Percentiles rank a stretch among this genome's conserved stretches.
These are phyloP conservation scores for Saguinus midas DNA, from an alignment of 2,113 vertebrate genomes.

Conservation along the genomic window DNA sequence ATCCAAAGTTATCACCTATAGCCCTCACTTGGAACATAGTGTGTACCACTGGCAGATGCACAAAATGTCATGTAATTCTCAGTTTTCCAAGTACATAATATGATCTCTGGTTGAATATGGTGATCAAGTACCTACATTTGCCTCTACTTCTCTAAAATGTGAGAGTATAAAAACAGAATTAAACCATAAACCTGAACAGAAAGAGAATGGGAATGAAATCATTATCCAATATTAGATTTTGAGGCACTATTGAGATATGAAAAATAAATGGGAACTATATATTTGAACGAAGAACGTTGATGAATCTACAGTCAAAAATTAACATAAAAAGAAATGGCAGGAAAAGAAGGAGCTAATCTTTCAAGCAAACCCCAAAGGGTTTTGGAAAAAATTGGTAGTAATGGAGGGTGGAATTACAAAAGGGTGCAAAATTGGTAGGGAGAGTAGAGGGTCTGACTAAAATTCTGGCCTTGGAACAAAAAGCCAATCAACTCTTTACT, in stretches of 20 bases:
- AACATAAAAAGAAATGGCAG: not conserved
- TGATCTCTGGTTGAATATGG: not conserved
- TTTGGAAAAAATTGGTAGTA: not conserved
- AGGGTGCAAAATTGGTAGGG: not conserved
- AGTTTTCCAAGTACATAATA: not conserved
- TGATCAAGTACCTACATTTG: not conserved
- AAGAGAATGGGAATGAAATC: not conserved
- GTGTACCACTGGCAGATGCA: not conserved
- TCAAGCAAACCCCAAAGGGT: not conserved
- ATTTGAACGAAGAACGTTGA: not conserved
- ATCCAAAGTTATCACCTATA: fast-evolving
- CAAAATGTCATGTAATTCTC: not conserved
- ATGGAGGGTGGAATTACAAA: not conserved
- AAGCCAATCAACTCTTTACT: not conserved
- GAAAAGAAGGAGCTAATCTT: not conserved
- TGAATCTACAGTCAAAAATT: not conserved
- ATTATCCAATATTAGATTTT: slow-evolving; percentile 16
- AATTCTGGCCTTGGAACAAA: not conserved
- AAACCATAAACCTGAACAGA: not conserved
- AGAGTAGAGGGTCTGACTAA: not conserved
- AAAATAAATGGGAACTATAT: not conserved
- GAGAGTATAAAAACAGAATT: slow-evolving; percentile 32
- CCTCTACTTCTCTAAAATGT: slow-evolving; percentile 39
- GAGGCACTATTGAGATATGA: slow-evolving; percentile 6
- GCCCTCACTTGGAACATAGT: not conserved